Conservation (phyloP, 1,140 invertebrate genomes). For the Drusus annulatus region DNA sequence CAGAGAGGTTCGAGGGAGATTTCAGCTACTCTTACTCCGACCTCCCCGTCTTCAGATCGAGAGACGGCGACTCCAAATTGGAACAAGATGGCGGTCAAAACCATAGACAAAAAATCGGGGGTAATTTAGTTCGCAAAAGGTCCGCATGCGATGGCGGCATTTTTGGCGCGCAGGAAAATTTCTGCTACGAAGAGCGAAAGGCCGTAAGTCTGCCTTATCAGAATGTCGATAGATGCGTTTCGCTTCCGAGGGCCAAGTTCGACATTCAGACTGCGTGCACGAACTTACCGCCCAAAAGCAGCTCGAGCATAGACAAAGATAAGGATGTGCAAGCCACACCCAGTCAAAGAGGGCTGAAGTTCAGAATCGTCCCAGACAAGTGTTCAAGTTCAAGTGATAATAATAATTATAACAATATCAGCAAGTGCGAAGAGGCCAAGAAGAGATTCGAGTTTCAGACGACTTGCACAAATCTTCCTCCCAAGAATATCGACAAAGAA, state of each 20-base stretch:
- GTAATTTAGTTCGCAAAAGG: no score
- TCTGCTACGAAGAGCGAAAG: slow-evolving; percentile 23
- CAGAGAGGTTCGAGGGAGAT: slow-evolving; percentile 41
- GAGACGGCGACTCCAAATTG: slow-evolving; percentile 24
- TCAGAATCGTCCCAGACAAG: slow-evolving; percentile 16
- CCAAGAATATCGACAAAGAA: slow-evolving; percentile 40
- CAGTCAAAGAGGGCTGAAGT: slow-evolving; percentile 10
- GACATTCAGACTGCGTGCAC: slow-evolving; percentile 19
- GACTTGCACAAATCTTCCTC: slow-evolving; percentile 48
- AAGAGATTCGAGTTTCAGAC: slow-evolving; percentile 47
- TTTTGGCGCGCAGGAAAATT: not conserved
- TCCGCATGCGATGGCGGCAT: not conserved
- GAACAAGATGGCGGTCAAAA: slow-evolving; percentile 6
- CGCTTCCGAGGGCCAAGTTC: slow-evolving; percentile 37
- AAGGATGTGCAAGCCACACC: not conserved
- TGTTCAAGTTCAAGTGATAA: no score
- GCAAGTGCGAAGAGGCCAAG: slow-evolving; percentile 30
- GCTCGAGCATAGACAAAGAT: slow-evolving; percentile 9
- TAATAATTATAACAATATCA: not conserved
- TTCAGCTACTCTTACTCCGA: slow-evolving; percentile 58
- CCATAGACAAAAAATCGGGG: no score
- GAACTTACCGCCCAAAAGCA: slow-evolving; percentile 35
- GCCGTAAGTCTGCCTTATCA: slow-evolving; percentile 35
- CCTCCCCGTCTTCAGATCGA: slow-evolving; percentile 45
- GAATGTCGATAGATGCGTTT: slow-evolving; percentile 31